A percentile compares a stretch with the other conserved stretches of the same genome.
Conservation (phyloP, 2,113 vertebrate genomes). For the Empidonax traillii region DNA sequence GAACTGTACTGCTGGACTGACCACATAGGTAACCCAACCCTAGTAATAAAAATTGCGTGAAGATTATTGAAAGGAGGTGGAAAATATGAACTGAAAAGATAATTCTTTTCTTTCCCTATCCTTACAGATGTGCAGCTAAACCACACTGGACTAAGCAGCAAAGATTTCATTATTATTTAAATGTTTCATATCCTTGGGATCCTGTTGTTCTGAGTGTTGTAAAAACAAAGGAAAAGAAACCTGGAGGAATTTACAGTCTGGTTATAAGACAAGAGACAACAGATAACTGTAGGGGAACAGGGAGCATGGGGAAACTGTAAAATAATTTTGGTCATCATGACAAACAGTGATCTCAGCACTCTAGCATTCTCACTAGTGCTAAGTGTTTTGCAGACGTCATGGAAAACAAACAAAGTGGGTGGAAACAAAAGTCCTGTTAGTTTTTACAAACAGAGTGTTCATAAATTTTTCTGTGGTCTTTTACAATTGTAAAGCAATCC, state of each 20-base stretch:
- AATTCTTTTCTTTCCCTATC: neutral
- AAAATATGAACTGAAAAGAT: neutral
- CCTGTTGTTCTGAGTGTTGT: neutral
- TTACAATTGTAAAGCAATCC: neutral
- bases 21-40: neutral
- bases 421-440: slow-evolving; percentile 26
- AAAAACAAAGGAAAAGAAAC: neutral
- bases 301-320: neutral
- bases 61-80: neutral
- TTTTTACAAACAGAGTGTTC: neutral
- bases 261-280: neutral
- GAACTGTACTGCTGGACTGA: neutral
- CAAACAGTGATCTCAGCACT: slow-evolving; percentile 28
- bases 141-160: neutral
- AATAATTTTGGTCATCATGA: neutral
- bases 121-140: neutral
- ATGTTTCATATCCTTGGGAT: neutral
- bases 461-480: slow-evolving; percentile 36
- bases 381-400: neutral
- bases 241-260: neutral
- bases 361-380: neutral
- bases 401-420: slow-evolving; percentile 5
- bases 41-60: neutral
- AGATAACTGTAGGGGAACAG: neutral
- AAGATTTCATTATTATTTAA: neutral